phyloP scores from a whole-genome alignment of 2,113 vertebrate species.

The Syngnathus typhle region DNA sequence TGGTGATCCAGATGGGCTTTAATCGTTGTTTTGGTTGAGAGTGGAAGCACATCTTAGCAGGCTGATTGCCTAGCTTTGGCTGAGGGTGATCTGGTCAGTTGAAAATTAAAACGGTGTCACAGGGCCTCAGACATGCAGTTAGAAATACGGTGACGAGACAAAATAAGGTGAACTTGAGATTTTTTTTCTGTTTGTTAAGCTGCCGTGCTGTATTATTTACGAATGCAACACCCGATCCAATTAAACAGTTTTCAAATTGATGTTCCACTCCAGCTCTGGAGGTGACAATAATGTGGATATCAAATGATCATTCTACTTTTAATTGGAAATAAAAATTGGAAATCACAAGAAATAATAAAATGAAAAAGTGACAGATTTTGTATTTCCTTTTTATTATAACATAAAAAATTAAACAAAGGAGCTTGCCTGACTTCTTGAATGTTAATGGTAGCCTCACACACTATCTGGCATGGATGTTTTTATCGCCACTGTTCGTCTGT shows the following conservation, averaged over 20 bases:
- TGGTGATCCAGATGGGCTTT: slow-evolving; percentile 67
- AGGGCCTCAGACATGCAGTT: background rate
- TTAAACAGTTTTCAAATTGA: background rate
- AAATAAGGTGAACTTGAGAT: background rate
- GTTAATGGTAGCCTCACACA: background rate
- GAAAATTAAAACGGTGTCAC: slow-evolving; percentile 14
- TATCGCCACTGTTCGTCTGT: background rate
- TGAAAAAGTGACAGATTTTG: background rate
- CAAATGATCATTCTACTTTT: background rate
- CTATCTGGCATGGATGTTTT: background rate
- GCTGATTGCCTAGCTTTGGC: background rate
- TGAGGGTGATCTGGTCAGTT: background rate
- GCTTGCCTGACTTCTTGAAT: background rate
- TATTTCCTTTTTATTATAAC: background rate
- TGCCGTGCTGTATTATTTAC: background rate
- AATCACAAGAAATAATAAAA: background rate
- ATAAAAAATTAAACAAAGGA: background rate
- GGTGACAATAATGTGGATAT: background rate
- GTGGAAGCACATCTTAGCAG: slow-evolving; percentile 6
- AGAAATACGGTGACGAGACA: background rate
- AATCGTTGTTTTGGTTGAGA: slow-evolving; percentile 53
- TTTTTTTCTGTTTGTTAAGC: background rate
- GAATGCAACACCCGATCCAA: background rate
- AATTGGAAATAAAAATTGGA: background rate
- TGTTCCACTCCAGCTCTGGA: background rate